Evolutionary conservation across 2,888 invertebrate species (phyloP).

Genomic region (Cabera pusaria): DNA sequence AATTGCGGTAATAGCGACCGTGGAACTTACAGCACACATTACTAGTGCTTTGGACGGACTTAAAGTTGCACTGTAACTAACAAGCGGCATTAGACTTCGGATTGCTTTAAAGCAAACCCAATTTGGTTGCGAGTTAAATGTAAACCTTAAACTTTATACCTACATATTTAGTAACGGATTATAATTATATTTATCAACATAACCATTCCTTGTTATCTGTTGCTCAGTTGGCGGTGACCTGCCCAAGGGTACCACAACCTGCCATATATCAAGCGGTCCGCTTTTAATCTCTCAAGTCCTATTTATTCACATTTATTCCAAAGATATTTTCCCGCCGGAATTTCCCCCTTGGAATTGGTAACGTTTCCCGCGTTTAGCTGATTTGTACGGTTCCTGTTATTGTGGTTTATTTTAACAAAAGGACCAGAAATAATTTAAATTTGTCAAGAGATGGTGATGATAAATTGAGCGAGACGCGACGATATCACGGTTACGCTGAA

Average conservation of each 20-base stretch:
- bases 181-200: slow-evolving; percentile 48
- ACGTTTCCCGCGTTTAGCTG: slow-evolving; percentile 70
- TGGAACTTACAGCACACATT: slow-evolving; percentile 6
- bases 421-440: slow-evolving; percentile 57
- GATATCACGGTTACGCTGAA: slow-evolving; percentile 36
- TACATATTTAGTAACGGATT: too few relatives aligned
- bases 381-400: slow-evolving; percentile 68
- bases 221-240: slow-evolving; percentile 42
- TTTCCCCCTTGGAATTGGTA: slow-evolving; percentile 73
- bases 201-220: slow-evolving; percentile 50
- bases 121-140: slow-evolving; percentile 1
- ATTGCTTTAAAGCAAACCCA: slow-evolving; percentile 2
- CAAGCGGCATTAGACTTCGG: slow-evolving; percentile 1
- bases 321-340: slow-evolving; percentile 76
- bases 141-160: too few relatives aligned
- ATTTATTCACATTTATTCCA: slow-evolving; percentile 78
- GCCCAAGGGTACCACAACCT: slow-evolving; percentile 48
- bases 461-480: slow-evolving; percentile 47
- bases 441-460: slow-evolving; percentile 55
- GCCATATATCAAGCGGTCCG: slow-evolving; percentile 69
- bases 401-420: slow-evolving; percentile 67
- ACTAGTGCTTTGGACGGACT: slow-evolving; percentile 2
- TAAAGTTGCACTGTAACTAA: slow-evolving; percentile 2
- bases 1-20: slow-evolving; percentile 16
- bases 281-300: slow-evolving; percentile 76